Percentiles rank a stretch among this genome's conserved stretches.
These are phyloP conservation scores for Tapirus indicus DNA, from an alignment of 2,797 vertebrate genomes.

Conservation along the genomic window DNA sequence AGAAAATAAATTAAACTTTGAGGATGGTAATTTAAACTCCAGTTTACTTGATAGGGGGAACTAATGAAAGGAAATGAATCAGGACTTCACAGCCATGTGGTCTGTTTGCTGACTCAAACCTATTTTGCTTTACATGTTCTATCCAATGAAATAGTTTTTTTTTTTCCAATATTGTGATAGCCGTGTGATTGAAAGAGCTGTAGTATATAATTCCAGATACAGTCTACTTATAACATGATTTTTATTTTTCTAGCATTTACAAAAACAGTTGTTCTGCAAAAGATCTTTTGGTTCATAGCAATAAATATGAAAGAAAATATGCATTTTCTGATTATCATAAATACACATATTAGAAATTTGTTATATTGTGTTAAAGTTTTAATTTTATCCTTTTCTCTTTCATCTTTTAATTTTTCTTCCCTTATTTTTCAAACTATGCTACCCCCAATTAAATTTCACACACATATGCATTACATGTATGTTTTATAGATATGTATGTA, in stretches of 20 bases:
- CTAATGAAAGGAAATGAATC: constrained; percentile 74
- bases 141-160: not conserved
- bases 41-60: constrained; percentile 66
- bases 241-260: not conserved
- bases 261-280: not conserved
- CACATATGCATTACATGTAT: not conserved
- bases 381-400: not conserved
- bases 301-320: not conserved
- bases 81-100: not conserved
- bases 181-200: not conserved
- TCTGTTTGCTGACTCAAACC: constrained; percentile 72
- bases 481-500: not conserved
- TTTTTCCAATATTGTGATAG: not conserved
- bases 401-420: not conserved
- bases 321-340: not conserved
- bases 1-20: constrained; percentile 83
- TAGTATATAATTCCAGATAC: not conserved
- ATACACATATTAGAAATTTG: not conserved
- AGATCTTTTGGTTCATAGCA: not conserved
- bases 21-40: constrained; percentile 79
- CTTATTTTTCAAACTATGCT: not conserved
- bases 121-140: constrained; percentile 40
- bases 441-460: not conserved
- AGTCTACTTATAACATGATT: not conserved
- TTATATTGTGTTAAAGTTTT: not conserved